Base-by-base conservation (phyloP, 2,113 vertebrate species). In the Hippocampus zosterae region DNA sequence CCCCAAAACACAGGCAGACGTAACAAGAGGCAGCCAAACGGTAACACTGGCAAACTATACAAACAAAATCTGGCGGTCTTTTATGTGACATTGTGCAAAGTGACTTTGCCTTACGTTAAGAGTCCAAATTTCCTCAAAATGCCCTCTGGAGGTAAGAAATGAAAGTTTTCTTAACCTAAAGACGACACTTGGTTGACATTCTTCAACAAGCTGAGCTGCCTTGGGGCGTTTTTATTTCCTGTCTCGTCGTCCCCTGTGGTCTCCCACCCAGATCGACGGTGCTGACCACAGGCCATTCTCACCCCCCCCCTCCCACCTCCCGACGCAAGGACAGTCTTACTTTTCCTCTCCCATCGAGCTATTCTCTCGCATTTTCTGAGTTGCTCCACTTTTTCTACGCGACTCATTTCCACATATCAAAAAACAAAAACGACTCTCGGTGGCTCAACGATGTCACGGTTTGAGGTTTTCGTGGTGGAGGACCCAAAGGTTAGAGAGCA, bases 201-300 rank as follows among this genome's bases (percentile, higher is more conserved):
- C 75, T 83, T 48, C 74, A 72, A 76, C 73, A 72, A 73, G 80
- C 81, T 80, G 84, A 80, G 67, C 78, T 81, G 83, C 81, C 87
- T 74, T 72, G 55, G 6, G 80, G 84, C 80, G 80, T 78, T 76
- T 89, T 87, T 86, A 89, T 87, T 87, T 89, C 88, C 86, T 88
- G 77, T 84, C 77, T 67, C 69, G 65, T 75, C 71, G 71, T 77
- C 80, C 89, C 85, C 82, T 81, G 82, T 82, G 82, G 85, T 82
- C 76, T 69, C 79, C 86, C 86, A 85, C 87, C 84, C 84, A 85
- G 57, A 16, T 29, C 33, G 77, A 87, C 76, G 74, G 77, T 68
- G 65, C 2, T 70, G 77, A 77, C 72, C 76, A 37, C 5, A 37
- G 33, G 33, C 75, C 75, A 29, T 29, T 29, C 29, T 29, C 29